Percentiles rank a stretch among this genome's conserved stretches.
phyloP scores from a whole-genome alignment of 2,797 vertebrate species.

The Cynopterus sphinx region DNA sequence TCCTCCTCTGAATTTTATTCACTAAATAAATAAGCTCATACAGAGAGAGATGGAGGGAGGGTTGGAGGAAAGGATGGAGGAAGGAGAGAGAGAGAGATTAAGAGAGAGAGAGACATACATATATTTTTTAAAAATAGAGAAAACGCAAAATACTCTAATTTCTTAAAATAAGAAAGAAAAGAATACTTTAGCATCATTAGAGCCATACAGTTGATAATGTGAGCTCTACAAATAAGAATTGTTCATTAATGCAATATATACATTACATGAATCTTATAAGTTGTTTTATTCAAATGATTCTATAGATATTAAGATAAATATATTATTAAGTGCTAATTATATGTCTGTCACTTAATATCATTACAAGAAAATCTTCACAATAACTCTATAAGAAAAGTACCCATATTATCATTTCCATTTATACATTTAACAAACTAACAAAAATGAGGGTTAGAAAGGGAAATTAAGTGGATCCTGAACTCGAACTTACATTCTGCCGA shows the following conservation, averaged over 20 bases:
- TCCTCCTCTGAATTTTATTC: not conserved
- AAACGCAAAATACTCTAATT: not conserved
- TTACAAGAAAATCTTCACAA: not conserved
- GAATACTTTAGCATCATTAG: not conserved
- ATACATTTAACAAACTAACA: not conserved
- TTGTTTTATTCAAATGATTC: not conserved
- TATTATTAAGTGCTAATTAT: not conserved
- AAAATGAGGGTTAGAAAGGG: not conserved
- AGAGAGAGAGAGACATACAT: not conserved
- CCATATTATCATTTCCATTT: not conserved
- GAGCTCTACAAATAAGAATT: not conserved
- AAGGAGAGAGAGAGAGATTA: not conserved
- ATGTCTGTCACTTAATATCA: not conserved
- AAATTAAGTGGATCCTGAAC: not conserved
- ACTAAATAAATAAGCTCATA: not conserved
- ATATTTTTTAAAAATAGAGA: not conserved
- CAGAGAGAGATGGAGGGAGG: not conserved
- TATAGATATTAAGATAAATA: not conserved
- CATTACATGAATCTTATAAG: not conserved
- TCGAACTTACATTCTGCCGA: not conserved
- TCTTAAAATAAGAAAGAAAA: not conserved
- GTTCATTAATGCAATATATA: not conserved
- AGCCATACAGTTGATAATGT: not conserved
- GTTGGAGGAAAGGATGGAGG: not conserved
- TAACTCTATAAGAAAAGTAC: not conserved